A percentile compares a stretch with the other conserved stretches of the same genome.
phyloP scores from a whole-genome alignment of 2,888 invertebrate genomes.

The Cantharis lateralis region DNA sequence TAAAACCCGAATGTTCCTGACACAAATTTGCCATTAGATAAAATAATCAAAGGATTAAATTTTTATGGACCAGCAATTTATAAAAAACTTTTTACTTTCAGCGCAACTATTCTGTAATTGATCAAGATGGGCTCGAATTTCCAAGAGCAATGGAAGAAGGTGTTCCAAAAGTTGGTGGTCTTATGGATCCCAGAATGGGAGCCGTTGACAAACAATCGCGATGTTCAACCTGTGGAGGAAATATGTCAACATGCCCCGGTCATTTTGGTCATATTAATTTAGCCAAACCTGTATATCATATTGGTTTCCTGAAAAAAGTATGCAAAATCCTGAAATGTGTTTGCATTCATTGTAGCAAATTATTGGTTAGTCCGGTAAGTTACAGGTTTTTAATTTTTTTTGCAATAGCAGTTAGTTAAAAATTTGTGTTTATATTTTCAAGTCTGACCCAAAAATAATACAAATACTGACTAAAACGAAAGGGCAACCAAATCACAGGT shows the following conservation, averaged over 20 bases:
- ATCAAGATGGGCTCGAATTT: constrained; percentile 88
- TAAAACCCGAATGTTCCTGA: no score
- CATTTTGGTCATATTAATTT: constrained; percentile 99
- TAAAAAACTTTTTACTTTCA: constrained; percentile 52
- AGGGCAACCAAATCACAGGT: constrained; percentile 91
- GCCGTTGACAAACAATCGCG: constrained; percentile 92
- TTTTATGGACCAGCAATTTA: no score
- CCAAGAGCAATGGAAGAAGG: constrained; percentile 99
- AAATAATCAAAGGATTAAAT: no score
- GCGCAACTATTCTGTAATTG: constrained; percentile 98
- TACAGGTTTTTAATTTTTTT: constrained; percentile 38
- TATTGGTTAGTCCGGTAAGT: constrained; percentile 92
- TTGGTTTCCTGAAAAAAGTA: constrained; percentile 96
- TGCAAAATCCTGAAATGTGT: constrained; percentile 98
- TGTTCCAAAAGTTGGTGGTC: constrained; percentile 94
- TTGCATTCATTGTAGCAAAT: constrained; percentile 97
- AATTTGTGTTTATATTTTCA: no score
- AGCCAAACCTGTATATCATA: constrained; percentile 97
- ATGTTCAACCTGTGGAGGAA: constrained; percentile 95
- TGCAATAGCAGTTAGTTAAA: neutral
- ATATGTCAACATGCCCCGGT: constrained; percentile 98
- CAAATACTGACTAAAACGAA: constrained; percentile 95
- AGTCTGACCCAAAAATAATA: constrained; percentile 90
- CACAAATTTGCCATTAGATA: no score
- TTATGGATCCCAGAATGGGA: constrained; percentile 99